Evolutionary conservation across 2,113 vertebrate species (phyloP), one percentile per base, ranked within the genome.

Genomic region (Bettongia penicillata): DNA sequence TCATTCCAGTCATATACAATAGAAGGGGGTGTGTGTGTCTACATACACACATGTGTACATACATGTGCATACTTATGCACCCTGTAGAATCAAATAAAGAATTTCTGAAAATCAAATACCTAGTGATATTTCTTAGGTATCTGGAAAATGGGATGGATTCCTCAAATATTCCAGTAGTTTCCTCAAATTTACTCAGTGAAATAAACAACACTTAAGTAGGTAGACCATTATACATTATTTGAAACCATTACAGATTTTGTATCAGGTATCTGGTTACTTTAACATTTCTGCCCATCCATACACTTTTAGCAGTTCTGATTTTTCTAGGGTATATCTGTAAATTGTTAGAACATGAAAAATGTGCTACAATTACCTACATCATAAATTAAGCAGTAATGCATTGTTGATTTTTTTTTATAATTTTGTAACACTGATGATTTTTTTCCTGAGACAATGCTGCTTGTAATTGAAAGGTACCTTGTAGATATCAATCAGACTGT

Each of bases 341-440:
- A 25, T 10, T 19, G n/a, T 48, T 0, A 14, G 25, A 25, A 28
- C 43, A 0, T 48, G 9, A 26, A 50, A 48, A 43, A 37, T 31
- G 5, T 9, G 2, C 37, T 11, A 0, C 43, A 43, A 7, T 26
- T 9, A 51, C 12, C n/a, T 31, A 37, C 1, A 0, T 23, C 3
- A 26, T 11, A 24, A 0, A 0, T 24, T 68, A 7, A 0, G n/a
- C 10, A 0, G 4, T 43, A 22, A 26, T 12, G 37, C 19, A 0
- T 25, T 9, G 3, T 6, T 19, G 51, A 22, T 7, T 53, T 89
- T 89, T 92, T 91, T 92, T 55, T 90, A 37, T 89, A 2, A 12
- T 52, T 90, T 43, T 92, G 37, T n/a, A 22, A 77, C 9, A 68
- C 68, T 43, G 3, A 43, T 51, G 22, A 77, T 43, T 92, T 61